Evolutionary conservation across 1,140 invertebrate genomes (phyloP).

Genomic region (Himalopsyche phryganea): DNA sequence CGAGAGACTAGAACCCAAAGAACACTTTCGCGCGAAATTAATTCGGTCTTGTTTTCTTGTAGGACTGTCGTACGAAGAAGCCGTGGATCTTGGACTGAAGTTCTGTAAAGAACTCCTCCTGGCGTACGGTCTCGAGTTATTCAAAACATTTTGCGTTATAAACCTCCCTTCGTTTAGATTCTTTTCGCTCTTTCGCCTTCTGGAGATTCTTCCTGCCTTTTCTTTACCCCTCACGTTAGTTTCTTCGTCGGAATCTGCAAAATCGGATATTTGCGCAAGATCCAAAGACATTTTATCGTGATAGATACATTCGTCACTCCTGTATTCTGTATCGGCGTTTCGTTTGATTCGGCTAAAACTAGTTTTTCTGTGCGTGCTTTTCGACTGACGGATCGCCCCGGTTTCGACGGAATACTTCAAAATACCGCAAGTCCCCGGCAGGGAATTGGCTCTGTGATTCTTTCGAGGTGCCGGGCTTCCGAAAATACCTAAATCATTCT

Average conservation of each 20-base stretch:
- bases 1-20: constrained; percentile 6
- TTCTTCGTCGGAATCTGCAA: constrained; percentile 30
- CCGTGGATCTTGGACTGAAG: constrained; percentile 19
- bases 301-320: constrained; percentile 24
- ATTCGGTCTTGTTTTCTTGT: constrained; percentile 7
- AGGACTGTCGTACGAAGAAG: constrained; percentile 12
- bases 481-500: constrained; percentile 8
- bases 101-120: constrained; percentile 30
- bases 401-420: constrained; percentile 24
- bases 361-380: background rate
- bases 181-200: constrained; percentile 22
- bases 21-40: constrained; percentile 14
- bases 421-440: constrained; percentile 11
- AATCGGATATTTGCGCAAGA: constrained; percentile 28
- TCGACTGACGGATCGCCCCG: constrained; percentile 7
- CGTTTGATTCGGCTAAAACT: background rate
- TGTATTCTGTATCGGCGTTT: constrained; percentile 14
- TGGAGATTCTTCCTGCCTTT: constrained; percentile 1
- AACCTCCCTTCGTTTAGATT: constrained; percentile 1
- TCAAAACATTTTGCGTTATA: too few relatives aligned
- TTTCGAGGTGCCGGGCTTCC: constrained; percentile 13
- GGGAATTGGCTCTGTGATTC: constrained; percentile 21
- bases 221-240: constrained; percentile 2
- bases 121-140: constrained; percentile 4
- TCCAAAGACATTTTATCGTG: constrained; percentile 28